These are phyloP conservation scores for Adineta ricciae DNA, from an alignment of 2,888 invertebrate species.

Conservation along the genomic window DNA sequence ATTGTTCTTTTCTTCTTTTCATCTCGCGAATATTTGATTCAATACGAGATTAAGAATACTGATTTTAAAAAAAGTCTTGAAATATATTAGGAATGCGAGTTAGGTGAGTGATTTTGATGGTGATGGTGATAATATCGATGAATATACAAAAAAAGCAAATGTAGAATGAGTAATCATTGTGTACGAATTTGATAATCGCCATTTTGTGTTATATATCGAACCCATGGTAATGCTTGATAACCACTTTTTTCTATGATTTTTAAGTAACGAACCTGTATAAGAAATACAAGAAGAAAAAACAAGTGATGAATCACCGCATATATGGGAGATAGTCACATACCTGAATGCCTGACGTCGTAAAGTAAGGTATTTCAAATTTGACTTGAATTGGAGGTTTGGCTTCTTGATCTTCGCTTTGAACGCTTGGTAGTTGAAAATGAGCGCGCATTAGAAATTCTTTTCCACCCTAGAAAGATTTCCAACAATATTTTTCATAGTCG, in stretches of 20 bases:
- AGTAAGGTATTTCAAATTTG: constrained; percentile 96
- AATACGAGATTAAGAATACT: too few relatives aligned
- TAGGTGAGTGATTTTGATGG: too few relatives aligned
- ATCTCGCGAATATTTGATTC: too few relatives aligned
- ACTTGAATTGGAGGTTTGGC: constrained; percentile 95
- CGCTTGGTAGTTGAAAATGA: constrained; percentile 90
- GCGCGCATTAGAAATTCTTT: constrained; percentile 96
- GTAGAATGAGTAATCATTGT: background rate
- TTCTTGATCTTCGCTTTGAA: constrained; percentile 80
- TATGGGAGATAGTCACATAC: constrained; percentile 51
- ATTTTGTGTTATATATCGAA: constrained; percentile 93
- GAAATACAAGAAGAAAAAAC: constrained; percentile 47
- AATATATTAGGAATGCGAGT: too few relatives aligned
- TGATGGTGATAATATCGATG: too few relatives aligned
- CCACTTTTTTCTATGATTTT: constrained; percentile 98
- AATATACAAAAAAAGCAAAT: too few relatives aligned
- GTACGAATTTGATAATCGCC: constrained; percentile 94
- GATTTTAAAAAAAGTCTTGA: too few relatives aligned
- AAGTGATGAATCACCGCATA: background rate
- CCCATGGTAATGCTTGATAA: constrained; percentile 96
- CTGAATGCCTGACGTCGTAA: constrained; percentile 95
- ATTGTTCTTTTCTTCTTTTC: too few relatives aligned
- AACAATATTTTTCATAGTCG: background rate
- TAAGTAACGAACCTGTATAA: constrained; percentile 62
- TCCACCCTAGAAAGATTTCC: constrained; percentile 60